These are phyloP conservation scores for Aramus guarauna DNA, from an alignment of 2,113 vertebrate genomes.

Conservation along the genomic window DNA sequence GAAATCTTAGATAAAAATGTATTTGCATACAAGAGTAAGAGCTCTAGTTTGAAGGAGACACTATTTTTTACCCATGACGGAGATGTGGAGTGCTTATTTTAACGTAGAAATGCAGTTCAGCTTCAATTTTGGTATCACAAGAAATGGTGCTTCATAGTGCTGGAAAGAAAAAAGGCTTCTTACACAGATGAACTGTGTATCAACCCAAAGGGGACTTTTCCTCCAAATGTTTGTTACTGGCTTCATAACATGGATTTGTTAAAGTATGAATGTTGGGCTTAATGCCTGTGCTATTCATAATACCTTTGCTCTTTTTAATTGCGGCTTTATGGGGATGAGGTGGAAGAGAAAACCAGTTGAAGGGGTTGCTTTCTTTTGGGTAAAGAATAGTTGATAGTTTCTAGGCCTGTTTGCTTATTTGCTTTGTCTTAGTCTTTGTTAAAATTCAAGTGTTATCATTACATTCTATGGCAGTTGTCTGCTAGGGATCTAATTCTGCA, in stretches of 20 bases:
- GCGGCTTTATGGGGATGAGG: neutral
- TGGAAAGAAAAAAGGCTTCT: neutral
- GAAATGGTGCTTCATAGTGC: neutral
- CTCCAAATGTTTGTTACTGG: neutral
- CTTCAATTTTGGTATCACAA: neutral
- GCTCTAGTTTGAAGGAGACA: neutral
- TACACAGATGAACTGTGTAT: neutral
- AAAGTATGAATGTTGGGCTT: neutral
- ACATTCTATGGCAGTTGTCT: neutral
- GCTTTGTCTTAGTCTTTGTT: neutral
- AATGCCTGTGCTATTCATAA: neutral
- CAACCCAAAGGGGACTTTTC: neutral
- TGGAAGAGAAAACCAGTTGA: neutral
- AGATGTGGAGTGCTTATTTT: neutral
- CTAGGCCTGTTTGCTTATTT: neutral
- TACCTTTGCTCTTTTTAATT: neutral
- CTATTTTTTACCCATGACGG: neutral
- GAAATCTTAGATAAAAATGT: neutral
- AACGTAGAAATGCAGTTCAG: neutral
- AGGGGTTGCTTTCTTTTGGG: neutral
- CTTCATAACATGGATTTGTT: neutral
- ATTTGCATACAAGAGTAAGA: neutral
- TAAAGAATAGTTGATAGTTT: neutral
- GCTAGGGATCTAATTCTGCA: neutral
- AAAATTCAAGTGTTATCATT: neutral